A percentile compares a stretch with the other conserved stretches of the same genome.
Conservation (phyloP, 2,113 vertebrate species). For the Rhipidura dahli region DNA sequence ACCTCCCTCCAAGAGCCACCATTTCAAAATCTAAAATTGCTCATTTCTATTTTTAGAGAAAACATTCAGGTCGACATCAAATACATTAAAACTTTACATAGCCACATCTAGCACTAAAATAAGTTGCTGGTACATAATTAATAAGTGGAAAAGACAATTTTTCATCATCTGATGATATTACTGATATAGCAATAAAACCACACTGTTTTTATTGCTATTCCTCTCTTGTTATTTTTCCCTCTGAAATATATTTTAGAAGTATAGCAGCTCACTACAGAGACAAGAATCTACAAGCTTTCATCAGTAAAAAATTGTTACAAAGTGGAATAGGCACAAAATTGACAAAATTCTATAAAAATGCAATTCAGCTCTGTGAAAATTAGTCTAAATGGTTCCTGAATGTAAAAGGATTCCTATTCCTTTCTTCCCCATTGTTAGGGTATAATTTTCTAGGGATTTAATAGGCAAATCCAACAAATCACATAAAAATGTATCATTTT, state of each 20-base stretch:
- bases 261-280: background rate
- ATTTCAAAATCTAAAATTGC: background rate
- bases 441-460: conserved; percentile 31
- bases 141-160: background rate
- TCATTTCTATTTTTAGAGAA: background rate
- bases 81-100: background rate
- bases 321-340: conserved; percentile 8
- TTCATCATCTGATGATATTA: background rate
- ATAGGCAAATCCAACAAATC: conserved; percentile 40
- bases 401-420: background rate
- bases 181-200: too few species aligned
- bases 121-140: background rate
- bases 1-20: background rate
- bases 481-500: conserved; percentile 40
- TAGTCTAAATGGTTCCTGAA: conserved; percentile 27
- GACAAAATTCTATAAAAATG: conserved; percentile 25
- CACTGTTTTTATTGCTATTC: background rate
- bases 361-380: conserved; percentile 26
- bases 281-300: background rate
- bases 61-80: background rate
- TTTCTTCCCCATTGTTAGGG: conserved; percentile 2
- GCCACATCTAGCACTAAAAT: background rate
- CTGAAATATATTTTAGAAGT: background rate
- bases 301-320: conserved; percentile 18
- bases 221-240: background rate